These are phyloP conservation scores for Drosophila bocki DNA, from an alignment of 1,140 invertebrate genomes.

Conservation along the genomic window DNA sequence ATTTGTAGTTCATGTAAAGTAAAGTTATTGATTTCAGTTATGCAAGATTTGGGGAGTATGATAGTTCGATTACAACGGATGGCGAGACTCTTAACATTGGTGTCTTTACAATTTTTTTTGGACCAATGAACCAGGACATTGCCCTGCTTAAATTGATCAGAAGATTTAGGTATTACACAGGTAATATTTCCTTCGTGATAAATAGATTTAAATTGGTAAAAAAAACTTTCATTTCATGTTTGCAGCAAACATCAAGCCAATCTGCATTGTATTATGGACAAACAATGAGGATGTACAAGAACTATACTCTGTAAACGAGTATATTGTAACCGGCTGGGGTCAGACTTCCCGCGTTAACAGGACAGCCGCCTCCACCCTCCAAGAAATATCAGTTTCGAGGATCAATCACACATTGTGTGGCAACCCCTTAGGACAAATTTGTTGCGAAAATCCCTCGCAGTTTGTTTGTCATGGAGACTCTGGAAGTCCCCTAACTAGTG, in stretches of 20 bases:
- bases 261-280: neutral
- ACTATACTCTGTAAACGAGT: neutral
- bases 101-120: neutral
- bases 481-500: neutral
- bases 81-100: neutral
- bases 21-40: neutral
- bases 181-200: neutral
- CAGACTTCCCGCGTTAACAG: neutral
- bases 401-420: neutral
- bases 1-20: too few relatives aligned
- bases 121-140: neutral
- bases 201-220: too few relatives aligned
- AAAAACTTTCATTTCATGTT: neutral
- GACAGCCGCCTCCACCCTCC: neutral
- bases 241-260: neutral
- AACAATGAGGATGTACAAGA: neutral
- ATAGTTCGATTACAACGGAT: neutral
- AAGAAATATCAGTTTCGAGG: neutral
- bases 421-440: neutral
- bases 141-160: neutral
- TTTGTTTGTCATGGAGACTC: neutral
- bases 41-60: neutral
- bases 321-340: conserved; percentile 1
- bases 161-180: neutral
- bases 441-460: neutral